These are phyloP conservation scores for Lepus townsendii DNA, from an alignment of 2,797 vertebrate species.

Conservation along the genomic window DNA sequence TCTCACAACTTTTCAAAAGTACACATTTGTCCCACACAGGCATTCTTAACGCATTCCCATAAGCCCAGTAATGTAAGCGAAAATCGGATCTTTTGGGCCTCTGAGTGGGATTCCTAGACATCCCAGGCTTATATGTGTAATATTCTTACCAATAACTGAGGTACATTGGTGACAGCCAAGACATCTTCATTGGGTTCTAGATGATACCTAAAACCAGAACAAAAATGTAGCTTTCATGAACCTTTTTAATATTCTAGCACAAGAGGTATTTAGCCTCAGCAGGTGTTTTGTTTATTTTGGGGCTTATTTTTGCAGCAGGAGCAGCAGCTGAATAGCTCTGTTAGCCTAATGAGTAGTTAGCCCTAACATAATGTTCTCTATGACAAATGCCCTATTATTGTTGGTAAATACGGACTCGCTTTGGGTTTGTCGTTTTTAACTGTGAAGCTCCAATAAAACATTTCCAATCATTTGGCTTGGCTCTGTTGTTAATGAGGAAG, in stretches of 20 bases:
- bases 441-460: conserved; percentile 56
- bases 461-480: conserved; percentile 25
- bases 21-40: not conserved
- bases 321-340: not conserved
- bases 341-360: conserved; percentile 52
- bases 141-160: conserved; percentile 1
- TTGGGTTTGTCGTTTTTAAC: conserved; percentile 27
- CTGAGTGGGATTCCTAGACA: not conserved
- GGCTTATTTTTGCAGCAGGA: not conserved
- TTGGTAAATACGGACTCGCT: conserved; percentile 56
- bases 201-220: not conserved
- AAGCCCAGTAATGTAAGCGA: conserved; percentile 28
- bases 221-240: not conserved
- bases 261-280: not conserved
- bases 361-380: conserved; percentile 30
- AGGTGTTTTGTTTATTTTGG: not conserved
- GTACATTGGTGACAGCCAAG: not conserved
- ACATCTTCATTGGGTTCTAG: not conserved
- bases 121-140: not conserved
- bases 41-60: not conserved
- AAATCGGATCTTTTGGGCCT: not conserved
- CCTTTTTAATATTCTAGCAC: not conserved
- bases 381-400: conserved; percentile 52
- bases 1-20: conserved; percentile 14
- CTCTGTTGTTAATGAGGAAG: conserved; percentile 47